A percentile compares a stretch with the other conserved stretches of the same genome.
phyloP scores from a whole-genome alignment of 92 coral and sea anemone species.

The Zoanthus solanderi region DNA sequence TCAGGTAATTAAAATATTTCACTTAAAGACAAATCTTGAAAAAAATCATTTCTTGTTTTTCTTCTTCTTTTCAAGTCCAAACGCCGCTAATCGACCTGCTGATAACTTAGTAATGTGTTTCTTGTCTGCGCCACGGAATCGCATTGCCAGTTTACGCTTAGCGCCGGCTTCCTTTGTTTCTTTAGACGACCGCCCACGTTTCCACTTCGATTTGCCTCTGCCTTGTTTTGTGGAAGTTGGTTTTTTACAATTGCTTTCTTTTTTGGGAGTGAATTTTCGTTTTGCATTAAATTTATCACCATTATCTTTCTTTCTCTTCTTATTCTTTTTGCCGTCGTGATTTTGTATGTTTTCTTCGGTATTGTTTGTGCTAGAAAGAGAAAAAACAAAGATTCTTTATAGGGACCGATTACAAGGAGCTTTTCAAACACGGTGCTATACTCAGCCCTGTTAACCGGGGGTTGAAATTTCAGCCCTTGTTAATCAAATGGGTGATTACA shows the following conservation, averaged over 20 bases:
- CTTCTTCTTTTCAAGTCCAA: conserved; percentile 86
- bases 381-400: neutral
- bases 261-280: too few relatives aligned
- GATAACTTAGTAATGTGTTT: conserved; percentile 85
- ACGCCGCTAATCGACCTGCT: conserved; percentile 84
- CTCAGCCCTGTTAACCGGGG: too few relatives aligned
- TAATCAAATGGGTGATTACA: too few relatives aligned
- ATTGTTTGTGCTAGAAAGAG: conserved; percentile 8
- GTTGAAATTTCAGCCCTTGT: too few relatives aligned
- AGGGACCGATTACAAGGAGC: too few relatives aligned
- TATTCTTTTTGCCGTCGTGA: neutral
- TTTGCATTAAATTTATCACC: neutral
- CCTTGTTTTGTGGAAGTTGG: conserved; percentile 27
- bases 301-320: neutral
- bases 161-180: conserved; percentile 75
- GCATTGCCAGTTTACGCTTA: conserved; percentile 75
- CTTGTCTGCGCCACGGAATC: conserved; percentile 87
- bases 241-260: neutral
- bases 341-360: neutral
- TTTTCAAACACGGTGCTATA: too few relatives aligned
- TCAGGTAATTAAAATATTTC: too few relatives aligned
- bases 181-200: conserved; percentile 64
- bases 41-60: conserved; percentile 50
- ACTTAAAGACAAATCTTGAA: neutral
- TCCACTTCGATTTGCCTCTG: conserved; percentile 47